phyloP scores from a whole-genome alignment of 2,888 invertebrate genomes.

The Ichneumoninae sp. region DNA sequence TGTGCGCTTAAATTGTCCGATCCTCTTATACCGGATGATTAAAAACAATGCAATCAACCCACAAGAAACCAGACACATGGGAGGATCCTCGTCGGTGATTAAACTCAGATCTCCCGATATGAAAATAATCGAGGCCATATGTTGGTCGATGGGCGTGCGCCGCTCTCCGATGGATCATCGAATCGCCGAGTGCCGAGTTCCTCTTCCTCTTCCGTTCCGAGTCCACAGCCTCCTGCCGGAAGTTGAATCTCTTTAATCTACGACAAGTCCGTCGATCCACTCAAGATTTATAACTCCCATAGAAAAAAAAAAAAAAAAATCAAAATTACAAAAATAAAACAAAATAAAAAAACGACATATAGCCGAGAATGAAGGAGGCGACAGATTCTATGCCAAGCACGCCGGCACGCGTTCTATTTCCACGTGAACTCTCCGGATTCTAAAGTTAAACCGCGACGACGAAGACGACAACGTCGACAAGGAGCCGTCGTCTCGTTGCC shows the following conservation, averaged over 20 bases:
- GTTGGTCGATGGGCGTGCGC: neutral
- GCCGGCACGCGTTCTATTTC: conserved; percentile 82
- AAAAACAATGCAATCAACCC: no score
- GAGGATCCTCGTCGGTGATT: neutral
- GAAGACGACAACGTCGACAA: conserved; percentile 53
- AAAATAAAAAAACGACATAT: neutral
- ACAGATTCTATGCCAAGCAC: conserved; percentile 70
- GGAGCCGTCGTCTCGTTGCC: conserved; percentile 55
- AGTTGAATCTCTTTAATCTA: conserved; percentile 1
- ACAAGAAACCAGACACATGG: neutral
- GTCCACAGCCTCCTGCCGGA: conserved; percentile 17
- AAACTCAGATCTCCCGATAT: neutral
- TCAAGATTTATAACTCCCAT: conserved; percentile 38
- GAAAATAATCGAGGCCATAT: conserved; percentile 13
- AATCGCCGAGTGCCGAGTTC: neutral
- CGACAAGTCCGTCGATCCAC: conserved; percentile 49
- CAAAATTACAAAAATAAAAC: neutral
- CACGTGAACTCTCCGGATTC: conserved; percentile 80
- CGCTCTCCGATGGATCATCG: neutral
- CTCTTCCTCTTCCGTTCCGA: conserved; percentile 6
- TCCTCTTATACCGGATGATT: neutral
- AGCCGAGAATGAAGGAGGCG: conserved; percentile 20
- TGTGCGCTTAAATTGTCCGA: no score
- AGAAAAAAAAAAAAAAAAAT: conserved; percentile 5
- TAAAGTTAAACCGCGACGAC: conserved; percentile 79